Conservation (phyloP, 2,888 invertebrate genomes). For the Macropis europaea region DNA sequence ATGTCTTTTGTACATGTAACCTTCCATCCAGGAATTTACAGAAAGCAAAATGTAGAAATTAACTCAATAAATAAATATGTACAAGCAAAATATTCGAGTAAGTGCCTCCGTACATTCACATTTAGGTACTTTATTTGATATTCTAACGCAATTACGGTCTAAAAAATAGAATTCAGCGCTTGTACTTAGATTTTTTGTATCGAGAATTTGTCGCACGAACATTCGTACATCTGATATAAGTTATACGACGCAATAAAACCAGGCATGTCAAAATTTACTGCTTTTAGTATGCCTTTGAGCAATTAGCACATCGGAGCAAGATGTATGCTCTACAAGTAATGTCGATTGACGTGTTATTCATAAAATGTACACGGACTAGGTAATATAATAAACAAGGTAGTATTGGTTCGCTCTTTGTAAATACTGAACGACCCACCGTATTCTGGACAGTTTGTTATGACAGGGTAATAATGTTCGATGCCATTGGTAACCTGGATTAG, state of each 20-base stretch:
- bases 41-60: too few species aligned
- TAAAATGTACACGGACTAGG: slow-evolving; percentile 11
- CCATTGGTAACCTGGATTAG: slow-evolving; percentile 63
- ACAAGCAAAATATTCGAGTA: too few species aligned
- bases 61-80: too few species aligned
- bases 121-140: too few species aligned
- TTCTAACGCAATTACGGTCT: too few species aligned
- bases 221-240: neutral
- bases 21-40: too few species aligned
- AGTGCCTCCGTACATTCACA: too few species aligned
- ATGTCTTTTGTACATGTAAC: too few species aligned
- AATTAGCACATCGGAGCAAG: neutral
- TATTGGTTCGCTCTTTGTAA: slow-evolving; percentile 16
- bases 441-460: slow-evolving; percentile 64
- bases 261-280: neutral
- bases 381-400: slow-evolving; percentile 32
- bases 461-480: slow-evolving; percentile 66
- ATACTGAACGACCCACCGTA: slow-evolving; percentile 15
- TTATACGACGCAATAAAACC: neutral
- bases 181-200: too few species aligned
- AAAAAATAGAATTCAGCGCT: too few species aligned
- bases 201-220: too few species aligned
- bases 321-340: neutral
- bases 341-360: neutral
- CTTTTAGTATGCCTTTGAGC: neutral